phyloP scores from a whole-genome alignment of 2,888 invertebrate species.

The Orthosia gracilis region DNA sequence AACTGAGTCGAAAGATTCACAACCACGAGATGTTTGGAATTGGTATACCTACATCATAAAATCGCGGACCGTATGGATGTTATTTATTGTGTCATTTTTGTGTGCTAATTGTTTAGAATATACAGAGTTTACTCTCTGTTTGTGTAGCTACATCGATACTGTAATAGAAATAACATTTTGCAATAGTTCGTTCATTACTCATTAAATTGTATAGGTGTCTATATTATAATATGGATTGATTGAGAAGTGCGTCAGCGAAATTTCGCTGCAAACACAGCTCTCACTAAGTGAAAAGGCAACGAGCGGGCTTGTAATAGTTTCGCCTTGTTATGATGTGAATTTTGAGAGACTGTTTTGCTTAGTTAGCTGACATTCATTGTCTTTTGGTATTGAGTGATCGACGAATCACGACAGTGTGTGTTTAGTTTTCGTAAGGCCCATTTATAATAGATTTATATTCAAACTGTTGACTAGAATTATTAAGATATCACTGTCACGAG shows the following conservation, averaged over 20 bases:
- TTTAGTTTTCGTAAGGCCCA: constrained; percentile 53
- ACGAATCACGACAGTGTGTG: constrained; percentile 33
- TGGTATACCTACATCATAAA: constrained; percentile 8
- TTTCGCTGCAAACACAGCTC: constrained; percentile 22
- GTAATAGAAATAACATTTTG: constrained; percentile 39
- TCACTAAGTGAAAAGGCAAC: neutral
- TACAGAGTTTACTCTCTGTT: constrained; percentile 22
- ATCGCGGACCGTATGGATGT: constrained; percentile 11
- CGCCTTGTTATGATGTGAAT: neutral
- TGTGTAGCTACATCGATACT: constrained; percentile 43
- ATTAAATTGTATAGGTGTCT: constrained; percentile 37
- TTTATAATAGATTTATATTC: constrained; percentile 44
- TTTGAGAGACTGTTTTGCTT: constrained; percentile 4
- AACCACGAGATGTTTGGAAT: constrained; percentile 5
- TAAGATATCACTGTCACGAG: constrained; percentile 33
- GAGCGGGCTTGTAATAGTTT: neutral
- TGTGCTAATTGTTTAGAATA: constrained; percentile 43
- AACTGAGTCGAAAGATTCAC: constrained; percentile 62
- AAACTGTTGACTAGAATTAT: constrained; percentile 27
- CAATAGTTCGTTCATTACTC: constrained; percentile 33
- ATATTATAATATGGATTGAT: constrained; percentile 30
- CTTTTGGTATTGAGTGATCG: constrained; percentile 10
- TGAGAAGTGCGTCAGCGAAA: constrained; percentile 27
- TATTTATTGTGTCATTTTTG: constrained; percentile 29
- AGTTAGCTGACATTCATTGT: constrained; percentile 22